Conservation (phyloP, 1,140 invertebrate genomes). For the Bombus confusus region DNA sequence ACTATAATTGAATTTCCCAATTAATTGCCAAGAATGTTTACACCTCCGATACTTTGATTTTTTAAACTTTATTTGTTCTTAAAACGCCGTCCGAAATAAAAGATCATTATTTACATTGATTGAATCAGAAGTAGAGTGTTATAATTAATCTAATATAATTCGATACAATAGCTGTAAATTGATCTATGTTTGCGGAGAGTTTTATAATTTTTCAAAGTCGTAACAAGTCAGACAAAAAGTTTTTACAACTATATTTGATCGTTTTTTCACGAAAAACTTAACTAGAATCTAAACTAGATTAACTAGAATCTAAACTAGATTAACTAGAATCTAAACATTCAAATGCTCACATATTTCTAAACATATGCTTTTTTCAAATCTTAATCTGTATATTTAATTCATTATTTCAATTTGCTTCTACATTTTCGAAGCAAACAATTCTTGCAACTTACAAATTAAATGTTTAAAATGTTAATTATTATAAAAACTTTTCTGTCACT, state of each 20-base stretch:
- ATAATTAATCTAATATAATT: constrained; percentile 31
- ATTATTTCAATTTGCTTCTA: not conserved
- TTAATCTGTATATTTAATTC: not conserved
- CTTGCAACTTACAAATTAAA: constrained; percentile 21
- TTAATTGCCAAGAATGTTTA: constrained; percentile 32
- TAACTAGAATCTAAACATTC: not conserved
- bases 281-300: not conserved
- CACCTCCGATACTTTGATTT: not conserved
- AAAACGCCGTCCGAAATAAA: constrained; percentile 24
- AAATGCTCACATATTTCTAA: not conserved
- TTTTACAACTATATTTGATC: constrained; percentile 34
- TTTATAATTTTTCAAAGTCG: constrained; percentile 5
- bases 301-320: not conserved
- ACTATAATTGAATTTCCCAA: constrained; percentile 27
- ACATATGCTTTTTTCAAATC: not conserved
- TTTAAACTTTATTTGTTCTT: constrained; percentile 2
- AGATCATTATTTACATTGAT: constrained; percentile 42
- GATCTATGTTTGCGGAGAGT: constrained; percentile 22
- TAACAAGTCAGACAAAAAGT: constrained; percentile 29
- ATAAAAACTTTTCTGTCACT: not conserved
- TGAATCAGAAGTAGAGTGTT: constrained; percentile 34
- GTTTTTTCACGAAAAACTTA: not conserved
- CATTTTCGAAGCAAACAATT: not conserved
- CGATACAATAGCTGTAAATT: constrained; percentile 13
- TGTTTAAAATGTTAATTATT: constrained; percentile 31